Evolutionary conservation across 2,113 vertebrate genomes (phyloP).

Genomic region (Tachuris rubrigastra): DNA sequence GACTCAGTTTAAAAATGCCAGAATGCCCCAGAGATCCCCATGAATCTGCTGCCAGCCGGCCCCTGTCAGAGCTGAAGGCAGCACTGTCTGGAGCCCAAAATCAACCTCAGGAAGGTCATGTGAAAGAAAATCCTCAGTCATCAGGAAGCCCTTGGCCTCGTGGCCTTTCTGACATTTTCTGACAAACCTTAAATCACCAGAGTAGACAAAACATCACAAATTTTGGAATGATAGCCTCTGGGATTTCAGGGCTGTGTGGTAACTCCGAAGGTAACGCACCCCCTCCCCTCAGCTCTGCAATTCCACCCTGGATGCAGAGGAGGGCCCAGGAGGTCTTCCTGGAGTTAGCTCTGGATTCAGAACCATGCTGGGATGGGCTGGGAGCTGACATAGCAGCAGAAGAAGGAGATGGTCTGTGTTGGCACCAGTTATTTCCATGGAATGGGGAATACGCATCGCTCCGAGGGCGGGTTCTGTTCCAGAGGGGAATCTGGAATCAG

Average conservation of each 20-base stretch:
- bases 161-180: constrained; percentile 70
- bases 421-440: neutral
- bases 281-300: neutral
- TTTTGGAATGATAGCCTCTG: constrained; percentile 41
- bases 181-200: constrained; percentile 74
- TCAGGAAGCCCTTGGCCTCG: constrained; percentile 72
- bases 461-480: neutral
- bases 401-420: neutral
- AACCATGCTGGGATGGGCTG: neutral
- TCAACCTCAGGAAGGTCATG: constrained; percentile 73
- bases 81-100: constrained; percentile 77
- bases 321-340: neutral
- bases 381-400: neutral
- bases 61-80: constrained; percentile 74
- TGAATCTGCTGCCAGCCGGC: constrained; percentile 81
- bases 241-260: neutral
- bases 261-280: neutral
- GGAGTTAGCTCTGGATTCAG: neutral
- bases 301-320: neutral
- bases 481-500: neutral
- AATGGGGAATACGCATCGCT: neutral
- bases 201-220: constrained; percentile 69
- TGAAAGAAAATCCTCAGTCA: constrained; percentile 76
- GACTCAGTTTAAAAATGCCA: constrained; percentile 80
- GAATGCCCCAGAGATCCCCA: constrained; percentile 89